Evolutionary conservation across 35 echinoderm and acorn worm genomes (phyloP).

Genomic region (Heliocidaris erythrogramma): DNA sequence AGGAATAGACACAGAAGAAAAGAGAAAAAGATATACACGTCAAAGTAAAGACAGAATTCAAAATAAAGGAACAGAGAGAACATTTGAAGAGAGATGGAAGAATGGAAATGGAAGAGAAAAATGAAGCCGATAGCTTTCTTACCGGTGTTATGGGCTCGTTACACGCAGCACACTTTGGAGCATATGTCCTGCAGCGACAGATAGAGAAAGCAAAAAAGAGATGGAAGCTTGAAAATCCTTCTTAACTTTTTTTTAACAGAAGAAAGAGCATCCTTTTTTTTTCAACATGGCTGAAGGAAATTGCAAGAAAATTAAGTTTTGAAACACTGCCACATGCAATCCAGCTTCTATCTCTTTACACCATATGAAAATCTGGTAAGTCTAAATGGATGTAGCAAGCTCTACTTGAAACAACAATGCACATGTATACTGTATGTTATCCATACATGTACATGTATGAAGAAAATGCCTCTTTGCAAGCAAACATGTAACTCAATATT

Average conservation of each 20-base stretch:
- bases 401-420: not conserved
- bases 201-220: slow-evolving; percentile 33
- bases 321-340: not conserved
- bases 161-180: slow-evolving; percentile 97
- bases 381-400: not conserved
- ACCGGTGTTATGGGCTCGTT: slow-evolving; percentile 91
- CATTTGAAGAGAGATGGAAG: not conserved
- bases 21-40: no score
- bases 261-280: not conserved
- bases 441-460: no score
- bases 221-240: slow-evolving; percentile 17
- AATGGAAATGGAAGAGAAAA: not conserved
- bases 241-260: not conserved
- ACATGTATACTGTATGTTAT: no score
- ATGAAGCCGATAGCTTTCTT: slow-evolving; percentile 11
- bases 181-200: slow-evolving; percentile 72
- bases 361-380: not conserved
- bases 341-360: not conserved
- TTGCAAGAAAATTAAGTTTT: not conserved
- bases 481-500: no score
- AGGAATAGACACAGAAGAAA: no score
- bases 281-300: not conserved
- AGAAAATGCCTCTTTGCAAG: no score
- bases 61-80: no score
- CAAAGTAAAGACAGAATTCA: no score